phyloP scores from a whole-genome alignment of 2,888 invertebrate genomes.

The Lamellibrachia satsuma region DNA sequence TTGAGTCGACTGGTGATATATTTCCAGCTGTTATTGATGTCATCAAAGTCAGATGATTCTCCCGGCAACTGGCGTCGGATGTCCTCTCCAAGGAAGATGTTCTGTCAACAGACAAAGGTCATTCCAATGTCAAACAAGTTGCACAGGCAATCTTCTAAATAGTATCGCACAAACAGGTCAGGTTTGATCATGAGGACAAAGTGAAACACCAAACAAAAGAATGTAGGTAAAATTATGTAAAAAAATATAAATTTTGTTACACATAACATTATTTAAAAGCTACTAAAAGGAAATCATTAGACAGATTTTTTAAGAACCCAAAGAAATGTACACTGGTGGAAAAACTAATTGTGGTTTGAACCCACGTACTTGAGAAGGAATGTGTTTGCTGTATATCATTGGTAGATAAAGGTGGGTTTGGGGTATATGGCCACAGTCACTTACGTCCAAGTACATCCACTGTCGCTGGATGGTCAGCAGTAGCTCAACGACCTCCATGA shows the following conservation, averaged over 20 bases:
- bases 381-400: no score
- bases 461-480: conserved; percentile 84
- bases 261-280: no score
- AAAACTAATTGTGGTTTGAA: no score
- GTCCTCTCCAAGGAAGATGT: conserved; percentile 87
- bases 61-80: conserved; percentile 83
- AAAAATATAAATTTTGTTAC: no score
- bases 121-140: not conserved
- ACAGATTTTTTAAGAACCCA: no score
- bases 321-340: no score
- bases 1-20: conserved; percentile 70
- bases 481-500: conserved; percentile 83
- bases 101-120: conserved; percentile 65
- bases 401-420: no score
- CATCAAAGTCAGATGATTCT: conserved; percentile 77
- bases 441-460: conserved; percentile 83
- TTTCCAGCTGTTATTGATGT: conserved; percentile 78
- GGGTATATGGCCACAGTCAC: not conserved
- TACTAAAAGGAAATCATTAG: no score
- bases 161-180: not conserved
- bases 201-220: no score
- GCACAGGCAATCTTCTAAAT: not conserved
- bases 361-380: no score
- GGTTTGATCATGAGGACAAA: not conserved
- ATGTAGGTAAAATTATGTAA: no score